Evolutionary conservation across 2,888 invertebrate genomes (phyloP), one percentile per base, ranked within the genome.

Genomic region (Leptarthrus brevirostris): DNA sequence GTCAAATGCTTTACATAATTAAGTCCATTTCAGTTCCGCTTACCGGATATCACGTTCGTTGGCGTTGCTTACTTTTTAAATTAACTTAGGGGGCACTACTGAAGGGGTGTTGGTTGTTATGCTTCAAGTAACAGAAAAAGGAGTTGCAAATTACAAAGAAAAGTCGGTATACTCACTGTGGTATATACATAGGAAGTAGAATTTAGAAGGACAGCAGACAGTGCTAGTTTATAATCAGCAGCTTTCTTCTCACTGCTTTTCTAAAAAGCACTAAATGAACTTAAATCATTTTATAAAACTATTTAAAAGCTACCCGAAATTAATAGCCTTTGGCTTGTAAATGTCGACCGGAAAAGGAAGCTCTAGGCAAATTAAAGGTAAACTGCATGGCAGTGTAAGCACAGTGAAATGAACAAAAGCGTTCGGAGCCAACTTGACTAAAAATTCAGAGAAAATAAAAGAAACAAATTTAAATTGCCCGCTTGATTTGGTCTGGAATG

Each of bases 1-100:
- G 64, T 64, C 64, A 64, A 64, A 64, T 64, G 36, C 64, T 64
- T 64, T 64, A 64, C 64, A 64, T 64, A 64, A 64, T 64, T 64
- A 64, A 64, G 36, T 44, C 64, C 64, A 47, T 64, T 64, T 64
- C 44, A 64, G 64, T 64, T 64, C 64, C 64, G 64, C 44, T 64
- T 14, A 24, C 64, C 64, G 64, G 64, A 64, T 47, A 64, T 64
- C 64, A 64, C 64, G 64, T 44, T 47, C 64, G 44, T 16, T 58
- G 18, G 18, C 34, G 36, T 34, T 16, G 18, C 14, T 36, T 58
- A 34, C 36, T 58, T 16, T 58, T 36, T 36, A 36, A 58, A 34
- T 34, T 20, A 36, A 34, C 36, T 58, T 58, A 12, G 18, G 18
- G 36, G 18, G 36, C 26, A n/a, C 36, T 58, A 16, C 10, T 20